A percentile compares a stretch with the other conserved stretches of the same genome.
Conservation (phyloP, 37 sponge, comb jelly and placozoan species). For the Corticium candelabrum region DNA sequence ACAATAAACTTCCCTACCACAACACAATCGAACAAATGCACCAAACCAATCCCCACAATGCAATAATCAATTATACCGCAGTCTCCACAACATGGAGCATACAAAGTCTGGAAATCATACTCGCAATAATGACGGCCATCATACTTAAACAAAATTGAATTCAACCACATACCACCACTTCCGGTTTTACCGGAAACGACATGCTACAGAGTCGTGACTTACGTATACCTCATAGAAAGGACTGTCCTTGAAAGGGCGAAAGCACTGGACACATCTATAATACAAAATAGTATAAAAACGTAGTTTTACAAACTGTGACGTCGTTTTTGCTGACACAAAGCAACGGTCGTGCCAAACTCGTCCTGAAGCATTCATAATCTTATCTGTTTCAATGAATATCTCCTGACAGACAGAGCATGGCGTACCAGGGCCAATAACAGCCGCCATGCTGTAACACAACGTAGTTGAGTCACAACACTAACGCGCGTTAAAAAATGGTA, state of each 20-base stretch:
- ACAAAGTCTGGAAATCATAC: slow-evolving; percentile 85
- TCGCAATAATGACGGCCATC: slow-evolving; percentile 97
- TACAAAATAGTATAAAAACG: not conserved
- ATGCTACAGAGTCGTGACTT: not conserved
- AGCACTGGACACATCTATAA: slow-evolving; percentile 90
- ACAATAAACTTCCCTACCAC: slow-evolving; percentile 68
- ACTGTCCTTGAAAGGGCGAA: slow-evolving; percentile 92
- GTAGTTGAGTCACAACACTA: not conserved
- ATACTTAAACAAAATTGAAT: slow-evolving; percentile 36
- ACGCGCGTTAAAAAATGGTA: not conserved
- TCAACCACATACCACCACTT: not conserved
- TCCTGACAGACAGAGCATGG: slow-evolving; percentile 83
- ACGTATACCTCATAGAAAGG: slow-evolving; percentile 83
- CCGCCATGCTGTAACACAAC: not conserved
- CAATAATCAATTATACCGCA: slow-evolving; percentile 80
- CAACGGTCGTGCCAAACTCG: slow-evolving; percentile 92
- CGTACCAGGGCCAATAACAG: not conserved
- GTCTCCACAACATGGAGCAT: slow-evolving; percentile 88
- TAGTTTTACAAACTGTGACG: no score
- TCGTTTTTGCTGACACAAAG: slow-evolving; percentile 65
- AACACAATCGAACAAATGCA: not conserved
- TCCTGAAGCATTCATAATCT: slow-evolving; percentile 87
- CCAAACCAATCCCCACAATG: not conserved
- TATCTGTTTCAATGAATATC: slow-evolving; percentile 64
- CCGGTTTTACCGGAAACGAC: not conserved